A percentile compares a stretch with the other conserved stretches of the same genome.
These are phyloP conservation scores for Ophion ellenae DNA, from an alignment of 2,888 invertebrate genomes.

Conservation along the genomic window DNA sequence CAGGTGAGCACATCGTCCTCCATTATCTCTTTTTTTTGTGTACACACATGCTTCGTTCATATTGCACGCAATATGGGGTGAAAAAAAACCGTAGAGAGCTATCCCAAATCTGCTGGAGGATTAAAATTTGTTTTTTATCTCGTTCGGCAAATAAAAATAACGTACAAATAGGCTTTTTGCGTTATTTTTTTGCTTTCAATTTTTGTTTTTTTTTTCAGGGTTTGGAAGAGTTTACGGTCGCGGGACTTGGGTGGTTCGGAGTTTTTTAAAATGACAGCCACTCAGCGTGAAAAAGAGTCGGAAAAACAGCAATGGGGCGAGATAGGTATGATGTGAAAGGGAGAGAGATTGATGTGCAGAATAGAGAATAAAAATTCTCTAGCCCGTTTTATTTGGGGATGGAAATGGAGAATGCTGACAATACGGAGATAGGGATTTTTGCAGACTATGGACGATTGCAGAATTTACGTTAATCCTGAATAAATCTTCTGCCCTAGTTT, in stretches of 20 bases:
- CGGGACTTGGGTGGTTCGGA: not conserved
- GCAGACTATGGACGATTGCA: not conserved
- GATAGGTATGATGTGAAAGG: not conserved
- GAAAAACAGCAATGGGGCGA: not conserved
- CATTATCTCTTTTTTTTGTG: conserved; percentile 33
- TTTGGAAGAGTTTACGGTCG: not conserved
- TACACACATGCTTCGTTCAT: not conserved
- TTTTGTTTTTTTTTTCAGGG: not conserved
- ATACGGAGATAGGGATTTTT: not conserved
- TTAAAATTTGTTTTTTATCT: not conserved
- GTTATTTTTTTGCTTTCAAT: not conserved
- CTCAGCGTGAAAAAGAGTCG: not conserved
- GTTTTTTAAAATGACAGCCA: not conserved
- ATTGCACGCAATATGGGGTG: not conserved
- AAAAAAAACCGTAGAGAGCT: not conserved
- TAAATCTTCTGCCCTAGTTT: not conserved
- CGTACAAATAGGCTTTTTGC: not conserved
- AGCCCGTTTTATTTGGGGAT: not conserved
- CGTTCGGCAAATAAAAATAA: not conserved
- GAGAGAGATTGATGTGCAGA: too few species aligned
- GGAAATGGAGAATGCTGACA: not conserved
- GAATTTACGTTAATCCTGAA: not conserved
- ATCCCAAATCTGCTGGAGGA: not conserved
- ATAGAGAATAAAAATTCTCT: too few species aligned
- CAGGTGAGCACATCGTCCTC: conserved; percentile 46